Evolutionary conservation across 2,888 invertebrate species (phyloP).

Genomic region (Spialia ferax): DNA sequence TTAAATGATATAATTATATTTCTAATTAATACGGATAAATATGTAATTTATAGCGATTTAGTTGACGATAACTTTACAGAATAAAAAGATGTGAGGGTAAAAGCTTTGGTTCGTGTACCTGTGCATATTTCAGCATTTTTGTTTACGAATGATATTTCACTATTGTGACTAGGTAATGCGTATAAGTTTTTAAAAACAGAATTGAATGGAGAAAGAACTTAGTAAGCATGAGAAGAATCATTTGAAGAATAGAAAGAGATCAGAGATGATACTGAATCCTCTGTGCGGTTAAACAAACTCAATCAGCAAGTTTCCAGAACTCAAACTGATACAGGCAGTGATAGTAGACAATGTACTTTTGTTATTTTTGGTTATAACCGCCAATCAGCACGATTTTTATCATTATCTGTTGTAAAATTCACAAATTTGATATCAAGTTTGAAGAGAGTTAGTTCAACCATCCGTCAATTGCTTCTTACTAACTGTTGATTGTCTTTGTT

Average conservation of each 20-base stretch:
- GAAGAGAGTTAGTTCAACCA: background rate
- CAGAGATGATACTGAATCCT: slow-evolving; percentile 25
- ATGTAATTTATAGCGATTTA: slow-evolving; percentile 47
- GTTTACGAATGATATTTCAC: background rate
- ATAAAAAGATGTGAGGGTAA: slow-evolving; percentile 36
- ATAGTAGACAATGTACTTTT: background rate
- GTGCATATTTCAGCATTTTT: background rate
- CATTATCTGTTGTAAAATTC: background rate
- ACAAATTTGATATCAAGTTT: background rate
- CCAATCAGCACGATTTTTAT: background rate
- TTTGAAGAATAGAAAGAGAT: slow-evolving; percentile 28
- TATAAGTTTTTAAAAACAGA: slow-evolving; percentile 1
- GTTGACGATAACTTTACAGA: slow-evolving; percentile 42
- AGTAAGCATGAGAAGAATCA: slow-evolving; percentile 27
- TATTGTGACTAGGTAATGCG: slow-evolving; percentile 14
- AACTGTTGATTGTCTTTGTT: slow-evolving; percentile 32
- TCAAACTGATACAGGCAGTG: background rate
- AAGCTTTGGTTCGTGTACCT: slow-evolving; percentile 48
- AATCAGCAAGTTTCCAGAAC: slow-evolving; percentile 22
- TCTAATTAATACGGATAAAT: slow-evolving; percentile 58
- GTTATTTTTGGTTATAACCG: background rate
- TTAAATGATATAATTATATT: slow-evolving; percentile 68
- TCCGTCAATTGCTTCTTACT: slow-evolving; percentile 13
- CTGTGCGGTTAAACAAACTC: slow-evolving; percentile 38
- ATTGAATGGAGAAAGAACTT: slow-evolving; percentile 17